Percentiles rank a stretch among this genome's conserved stretches.
Conservation (phyloP, 2,888 invertebrate genomes). For the Drosophila meridionalis region DNA sequence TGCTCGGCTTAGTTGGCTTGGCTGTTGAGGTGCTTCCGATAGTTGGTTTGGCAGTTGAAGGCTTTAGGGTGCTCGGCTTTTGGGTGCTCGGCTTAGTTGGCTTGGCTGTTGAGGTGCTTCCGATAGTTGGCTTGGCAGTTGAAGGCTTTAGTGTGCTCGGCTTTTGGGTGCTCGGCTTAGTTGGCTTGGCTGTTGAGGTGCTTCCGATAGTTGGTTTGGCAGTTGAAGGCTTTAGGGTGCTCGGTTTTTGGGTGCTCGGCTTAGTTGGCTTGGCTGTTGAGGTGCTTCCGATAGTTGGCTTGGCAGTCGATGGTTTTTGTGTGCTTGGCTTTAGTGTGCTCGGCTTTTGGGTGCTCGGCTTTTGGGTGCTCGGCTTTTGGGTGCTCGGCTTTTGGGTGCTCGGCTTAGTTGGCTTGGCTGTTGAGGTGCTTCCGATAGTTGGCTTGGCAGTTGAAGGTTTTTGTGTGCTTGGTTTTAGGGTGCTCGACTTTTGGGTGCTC, state of each 20-base stretch:
- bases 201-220: not conserved
- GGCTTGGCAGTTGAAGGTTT: no score
- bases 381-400: no score
- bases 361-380: not conserved
- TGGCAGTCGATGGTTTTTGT: no score
- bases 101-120: not conserved
- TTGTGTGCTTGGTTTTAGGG: no score
- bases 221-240: not conserved
- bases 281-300: not conserved
- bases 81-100: not conserved
- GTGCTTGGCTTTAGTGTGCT: not conserved
- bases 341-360: no score
- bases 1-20: not conserved
- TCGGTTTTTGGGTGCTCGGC: not conserved
- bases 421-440: no score
- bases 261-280: constrained; percentile 2
- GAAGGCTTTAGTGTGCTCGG: not conserved
- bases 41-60: not conserved
- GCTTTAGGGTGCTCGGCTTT: not conserved
- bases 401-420: no score
- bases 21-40: not conserved
- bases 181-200: not conserved
- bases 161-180: not conserved
- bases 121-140: not conserved
- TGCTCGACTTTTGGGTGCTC: no score